Evolutionary conservation across 2,113 vertebrate species (phyloP).

Genomic region (Ploceus nigricollis): DNA sequence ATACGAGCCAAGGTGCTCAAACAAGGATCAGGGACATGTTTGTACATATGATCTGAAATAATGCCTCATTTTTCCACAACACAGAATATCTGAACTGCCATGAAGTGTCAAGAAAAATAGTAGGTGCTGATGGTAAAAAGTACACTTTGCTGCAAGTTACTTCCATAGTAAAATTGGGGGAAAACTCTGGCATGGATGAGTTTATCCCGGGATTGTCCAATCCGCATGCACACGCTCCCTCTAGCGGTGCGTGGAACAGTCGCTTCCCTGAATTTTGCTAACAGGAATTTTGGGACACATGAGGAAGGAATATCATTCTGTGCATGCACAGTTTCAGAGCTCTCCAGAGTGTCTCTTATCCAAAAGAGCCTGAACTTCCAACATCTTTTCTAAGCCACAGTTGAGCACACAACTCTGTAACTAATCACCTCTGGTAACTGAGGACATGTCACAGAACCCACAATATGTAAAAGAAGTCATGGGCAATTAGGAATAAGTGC

Average conservation of each 20-base stretch:
- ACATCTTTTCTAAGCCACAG: not conserved
- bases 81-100: not conserved
- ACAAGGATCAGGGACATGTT: not conserved
- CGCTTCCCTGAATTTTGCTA: not conserved
- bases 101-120: not conserved
- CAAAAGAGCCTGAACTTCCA: not conserved
- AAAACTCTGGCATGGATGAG: not conserved
- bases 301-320: not conserved
- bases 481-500: not conserved
- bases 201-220: not conserved
- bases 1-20: not conserved
- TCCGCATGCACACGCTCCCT: not conserved
- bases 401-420: not conserved
- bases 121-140: not conserved
- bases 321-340: not conserved
- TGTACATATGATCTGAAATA: not conserved
- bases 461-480: not conserved
- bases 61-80: not conserved
- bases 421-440: not conserved
- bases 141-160: not conserved
- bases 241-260: not conserved
- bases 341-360: not conserved
- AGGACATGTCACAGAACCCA: not conserved
- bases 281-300: not conserved
- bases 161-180: not conserved